Conservation (phyloP, 2,797 vertebrate genomes). For the Tauraco hartlaubi region DNA sequence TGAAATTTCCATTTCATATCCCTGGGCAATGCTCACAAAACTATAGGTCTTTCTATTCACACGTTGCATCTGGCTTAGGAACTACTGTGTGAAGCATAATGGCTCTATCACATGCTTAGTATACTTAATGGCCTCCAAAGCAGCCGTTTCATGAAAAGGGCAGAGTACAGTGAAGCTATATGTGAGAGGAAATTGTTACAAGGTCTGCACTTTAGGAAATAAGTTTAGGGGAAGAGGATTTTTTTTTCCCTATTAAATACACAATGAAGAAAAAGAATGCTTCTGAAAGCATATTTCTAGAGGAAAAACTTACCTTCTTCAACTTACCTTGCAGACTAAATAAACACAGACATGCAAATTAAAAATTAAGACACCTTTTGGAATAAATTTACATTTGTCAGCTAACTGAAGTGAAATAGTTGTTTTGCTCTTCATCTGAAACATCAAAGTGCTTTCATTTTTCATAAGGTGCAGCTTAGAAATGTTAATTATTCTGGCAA, state of each 20-base stretch:
- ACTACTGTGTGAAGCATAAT: neutral
- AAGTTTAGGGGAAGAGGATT: neutral
- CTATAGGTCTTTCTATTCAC: neutral
- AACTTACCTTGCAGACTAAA: conserved; percentile 4
- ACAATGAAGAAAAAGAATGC: neutral
- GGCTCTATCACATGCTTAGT: neutral
- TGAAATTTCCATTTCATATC: conserved; percentile 31
- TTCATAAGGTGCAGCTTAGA: neutral
- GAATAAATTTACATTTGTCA: conserved; percentile 10
- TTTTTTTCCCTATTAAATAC: conserved; percentile 8
- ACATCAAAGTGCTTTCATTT: neutral
- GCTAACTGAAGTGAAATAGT: neutral
- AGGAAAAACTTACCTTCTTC: neutral
- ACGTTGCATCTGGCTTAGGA: conserved; percentile 7
- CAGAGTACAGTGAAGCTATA: neutral
- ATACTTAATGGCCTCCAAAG: conserved; percentile 13
- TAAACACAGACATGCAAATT: conserved; percentile 39
- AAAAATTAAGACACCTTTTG: conserved; percentile 60
- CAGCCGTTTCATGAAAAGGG: neutral
- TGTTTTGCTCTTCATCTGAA: neutral
- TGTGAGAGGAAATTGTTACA: conserved; percentile 3
- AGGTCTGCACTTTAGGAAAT: conserved; percentile 7
- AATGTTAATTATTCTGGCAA: neutral
- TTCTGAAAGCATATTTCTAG: conserved; percentile 42
- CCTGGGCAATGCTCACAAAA: neutral